Percentiles rank a stretch among this genome's conserved stretches.
These are phyloP conservation scores for Drosophila arizonae DNA, from an alignment of 1,140 invertebrate species.

Conservation along the genomic window DNA sequence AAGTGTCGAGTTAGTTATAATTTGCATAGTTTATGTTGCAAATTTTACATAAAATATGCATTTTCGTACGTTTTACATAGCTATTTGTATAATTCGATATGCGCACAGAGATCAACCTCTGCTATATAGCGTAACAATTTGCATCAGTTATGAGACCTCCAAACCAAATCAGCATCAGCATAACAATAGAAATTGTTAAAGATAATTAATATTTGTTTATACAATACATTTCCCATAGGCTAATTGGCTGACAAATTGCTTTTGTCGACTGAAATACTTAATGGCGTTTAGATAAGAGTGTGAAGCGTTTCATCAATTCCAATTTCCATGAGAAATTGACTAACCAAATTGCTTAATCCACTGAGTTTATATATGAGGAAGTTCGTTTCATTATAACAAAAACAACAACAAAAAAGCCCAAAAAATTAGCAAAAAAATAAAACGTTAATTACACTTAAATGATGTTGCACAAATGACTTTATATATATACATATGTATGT, in stretches of 20 bases:
- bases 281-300: slow-evolving; percentile 42
- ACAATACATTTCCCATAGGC: slow-evolving; percentile 20
- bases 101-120: background rate
- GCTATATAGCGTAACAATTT: slow-evolving; percentile 18
- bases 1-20: slow-evolving; percentile 42
- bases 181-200: slow-evolving; percentile 22
- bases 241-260: slow-evolving; percentile 45
- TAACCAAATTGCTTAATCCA: slow-evolving; percentile 39
- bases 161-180: slow-evolving; percentile 18
- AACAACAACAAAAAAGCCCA: background rate
- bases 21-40: slow-evolving; percentile 64
- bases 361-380: slow-evolving; percentile 28
- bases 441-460: slow-evolving; percentile 68
- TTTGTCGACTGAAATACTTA: slow-evolving; percentile 24
- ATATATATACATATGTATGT: slow-evolving; percentile 19
- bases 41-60: slow-evolving; percentile 64
- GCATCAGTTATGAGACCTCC: slow-evolving; percentile 8
- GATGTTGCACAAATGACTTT: slow-evolving; percentile 67
- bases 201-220: slow-evolving; percentile 11
- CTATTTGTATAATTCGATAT: slow-evolving; percentile 30
- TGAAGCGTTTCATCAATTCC: slow-evolving; percentile 40
- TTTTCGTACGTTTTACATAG: slow-evolving; percentile 34
- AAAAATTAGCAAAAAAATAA: slow-evolving; percentile 33
- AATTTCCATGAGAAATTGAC: slow-evolving; percentile 30
- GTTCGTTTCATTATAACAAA: slow-evolving; percentile 35